Evolutionary conservation across 1,140 invertebrate genomes (phyloP).

Genomic region (Oedothorax gibbosus): DNA sequence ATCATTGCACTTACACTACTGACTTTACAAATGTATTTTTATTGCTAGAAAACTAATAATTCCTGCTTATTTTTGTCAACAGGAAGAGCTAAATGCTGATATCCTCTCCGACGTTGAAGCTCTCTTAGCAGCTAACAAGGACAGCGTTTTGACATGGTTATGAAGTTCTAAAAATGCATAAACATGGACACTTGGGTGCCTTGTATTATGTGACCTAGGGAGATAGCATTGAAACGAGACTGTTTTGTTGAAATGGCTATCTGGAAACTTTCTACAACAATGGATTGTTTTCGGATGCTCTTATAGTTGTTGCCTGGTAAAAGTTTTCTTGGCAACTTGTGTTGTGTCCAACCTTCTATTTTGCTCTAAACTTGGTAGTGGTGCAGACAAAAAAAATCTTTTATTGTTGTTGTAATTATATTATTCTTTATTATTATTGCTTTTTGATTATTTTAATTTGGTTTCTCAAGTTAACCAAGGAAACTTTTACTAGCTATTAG

Average conservation of each 20-base stretch:
- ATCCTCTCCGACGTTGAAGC: slow-evolving; percentile 70
- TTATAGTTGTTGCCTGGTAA: slow-evolving; percentile 51
- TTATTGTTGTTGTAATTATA: slow-evolving; percentile 47
- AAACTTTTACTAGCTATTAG: slow-evolving; percentile 61
- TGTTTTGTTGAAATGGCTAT: slow-evolving; percentile 40
- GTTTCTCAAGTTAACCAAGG: slow-evolving; percentile 47
- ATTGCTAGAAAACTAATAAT: not conserved
- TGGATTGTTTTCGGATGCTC: slow-evolving; percentile 54
- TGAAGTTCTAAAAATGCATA: slow-evolving; percentile 68
- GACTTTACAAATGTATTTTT: too few species aligned
- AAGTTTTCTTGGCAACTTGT: slow-evolving; percentile 58
- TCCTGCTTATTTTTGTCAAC: not conserved
- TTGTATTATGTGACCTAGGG: not conserved
- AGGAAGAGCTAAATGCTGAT: slow-evolving; percentile 62
- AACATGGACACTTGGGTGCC: slow-evolving; percentile 23
- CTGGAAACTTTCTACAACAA: slow-evolving; percentile 42
- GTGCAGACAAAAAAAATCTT: slow-evolving; percentile 42
- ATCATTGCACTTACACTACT: too few species aligned
- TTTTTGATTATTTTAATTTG: not conserved
- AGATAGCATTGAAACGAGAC: slow-evolving; percentile 25
- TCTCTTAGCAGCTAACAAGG: slow-evolving; percentile 82
- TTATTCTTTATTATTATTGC: slow-evolving; percentile 44
- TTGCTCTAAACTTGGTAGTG: slow-evolving; percentile 32
- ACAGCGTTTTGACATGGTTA: slow-evolving; percentile 87
- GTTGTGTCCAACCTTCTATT: slow-evolving; percentile 4